Evolutionary conservation across 2,113 vertebrate genomes (phyloP).

Genomic region (Cottus gobio): DNA sequence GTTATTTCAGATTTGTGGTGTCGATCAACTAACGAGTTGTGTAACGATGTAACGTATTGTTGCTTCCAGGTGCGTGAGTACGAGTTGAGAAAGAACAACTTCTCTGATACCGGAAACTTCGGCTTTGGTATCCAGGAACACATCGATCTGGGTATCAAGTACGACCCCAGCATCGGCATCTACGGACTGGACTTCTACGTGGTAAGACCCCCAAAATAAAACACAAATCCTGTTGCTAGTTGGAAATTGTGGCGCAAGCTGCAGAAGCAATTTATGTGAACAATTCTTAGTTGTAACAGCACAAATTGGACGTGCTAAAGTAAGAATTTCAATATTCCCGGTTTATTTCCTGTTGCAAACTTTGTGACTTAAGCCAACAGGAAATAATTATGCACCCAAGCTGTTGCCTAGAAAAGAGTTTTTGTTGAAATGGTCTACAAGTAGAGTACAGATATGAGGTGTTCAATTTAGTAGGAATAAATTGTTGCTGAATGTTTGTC

Average conservation of each 20-base stretch:
- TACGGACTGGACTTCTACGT: conserved; percentile 99
- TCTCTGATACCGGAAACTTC: conserved; percentile 98
- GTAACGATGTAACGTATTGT: neutral
- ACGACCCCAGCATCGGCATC: conserved; percentile 98
- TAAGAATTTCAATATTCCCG: neutral
- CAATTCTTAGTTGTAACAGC: neutral
- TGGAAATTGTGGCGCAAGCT: neutral
- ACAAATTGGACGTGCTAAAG: neutral
- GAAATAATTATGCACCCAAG: neutral
- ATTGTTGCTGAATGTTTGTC: neutral
- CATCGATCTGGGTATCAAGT: conserved; percentile 98
- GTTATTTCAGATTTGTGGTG: too few relatives aligned
- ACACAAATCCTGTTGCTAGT: neutral
- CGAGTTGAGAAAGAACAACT: conserved; percentile 97
- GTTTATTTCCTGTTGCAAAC: neutral
- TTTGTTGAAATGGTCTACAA: neutral
- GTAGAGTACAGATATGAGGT: neutral
- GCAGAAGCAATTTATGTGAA: neutral
- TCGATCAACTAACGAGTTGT: neutral
- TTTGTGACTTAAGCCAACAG: neutral
- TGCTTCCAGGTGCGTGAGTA: conserved; percentile 93
- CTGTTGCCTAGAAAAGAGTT: neutral
- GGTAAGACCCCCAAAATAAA: conserved; percentile 79
- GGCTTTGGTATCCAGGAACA: conserved; percentile 99
- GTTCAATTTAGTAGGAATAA: neutral